Percentiles rank a stretch among this genome's conserved stretches.
These are phyloP conservation scores for Diorhabda elongata DNA, from an alignment of 1,140 invertebrate species.

Conservation along the genomic window DNA sequence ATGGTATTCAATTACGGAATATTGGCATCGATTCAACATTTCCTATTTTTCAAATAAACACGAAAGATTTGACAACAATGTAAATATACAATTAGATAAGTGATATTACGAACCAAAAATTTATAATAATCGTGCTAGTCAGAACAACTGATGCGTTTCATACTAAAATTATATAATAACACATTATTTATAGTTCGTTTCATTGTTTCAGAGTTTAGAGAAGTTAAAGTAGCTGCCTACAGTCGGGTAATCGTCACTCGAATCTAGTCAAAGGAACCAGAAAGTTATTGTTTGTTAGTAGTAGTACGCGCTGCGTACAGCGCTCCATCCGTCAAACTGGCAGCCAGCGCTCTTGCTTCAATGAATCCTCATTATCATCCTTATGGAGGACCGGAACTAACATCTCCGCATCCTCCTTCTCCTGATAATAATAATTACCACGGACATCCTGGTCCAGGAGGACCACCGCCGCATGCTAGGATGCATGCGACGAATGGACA, in stretches of 20 bases:
- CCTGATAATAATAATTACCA: conserved; percentile 56
- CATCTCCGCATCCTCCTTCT: conserved; percentile 63
- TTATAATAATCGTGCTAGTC: too few relatives aligned
- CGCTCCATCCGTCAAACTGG: conserved; percentile 54
- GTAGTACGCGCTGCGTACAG: conserved; percentile 28
- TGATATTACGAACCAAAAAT: too few relatives aligned
- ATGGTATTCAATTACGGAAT: too few relatives aligned
- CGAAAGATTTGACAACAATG: too few relatives aligned
- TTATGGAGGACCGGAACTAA: conserved; percentile 61
- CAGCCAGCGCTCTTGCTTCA: conserved; percentile 58
- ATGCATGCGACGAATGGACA: conserved; percentile 48
- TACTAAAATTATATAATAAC: background rate
- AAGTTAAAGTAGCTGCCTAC: background rate
- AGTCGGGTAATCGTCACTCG: background rate
- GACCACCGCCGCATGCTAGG: conserved; percentile 34
- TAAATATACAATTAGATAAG: too few relatives aligned
- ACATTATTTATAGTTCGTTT: background rate
- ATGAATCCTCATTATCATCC: conserved; percentile 71
- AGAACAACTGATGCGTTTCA: too few relatives aligned
- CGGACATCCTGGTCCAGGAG: conserved; percentile 38
- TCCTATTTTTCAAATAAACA: too few relatives aligned
- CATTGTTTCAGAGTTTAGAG: background rate
- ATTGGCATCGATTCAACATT: too few relatives aligned
- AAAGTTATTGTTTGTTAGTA: conserved; percentile 1
- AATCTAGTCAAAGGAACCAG: background rate